A percentile compares a stretch with the other conserved stretches of the same genome.
These are phyloP conservation scores for Athripsodes cinereus DNA, from an alignment of 2,888 invertebrate genomes.

Conservation along the genomic window DNA sequence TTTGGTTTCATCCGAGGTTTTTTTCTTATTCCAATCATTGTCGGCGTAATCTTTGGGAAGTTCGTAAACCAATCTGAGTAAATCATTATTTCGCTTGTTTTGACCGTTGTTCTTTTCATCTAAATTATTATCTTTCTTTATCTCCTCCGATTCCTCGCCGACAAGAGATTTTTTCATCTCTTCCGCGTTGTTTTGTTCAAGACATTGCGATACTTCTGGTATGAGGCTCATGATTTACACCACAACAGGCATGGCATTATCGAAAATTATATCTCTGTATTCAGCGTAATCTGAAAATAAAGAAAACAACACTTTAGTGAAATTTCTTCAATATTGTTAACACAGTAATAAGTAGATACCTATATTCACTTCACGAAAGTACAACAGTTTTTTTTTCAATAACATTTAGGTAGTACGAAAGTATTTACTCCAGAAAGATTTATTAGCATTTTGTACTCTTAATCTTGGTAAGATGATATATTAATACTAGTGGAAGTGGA, in stretches of 20 bases:
- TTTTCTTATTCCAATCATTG: conserved; percentile 34
- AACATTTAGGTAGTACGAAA: too few relatives aligned
- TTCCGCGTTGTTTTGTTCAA: not conserved
- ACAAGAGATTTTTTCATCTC: not conserved
- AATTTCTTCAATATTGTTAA: too few relatives aligned
- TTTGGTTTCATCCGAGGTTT: conserved; percentile 8
- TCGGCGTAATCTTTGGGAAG: conserved; percentile 41
- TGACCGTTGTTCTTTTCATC: not conserved
- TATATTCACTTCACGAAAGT: too few relatives aligned
- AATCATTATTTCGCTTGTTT: conserved; percentile 31
- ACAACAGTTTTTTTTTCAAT: too few relatives aligned
- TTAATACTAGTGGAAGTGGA: too few relatives aligned
- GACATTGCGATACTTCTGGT: not conserved
- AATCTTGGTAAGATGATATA: too few relatives aligned
- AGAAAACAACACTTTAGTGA: not conserved
- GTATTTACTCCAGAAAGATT: too few relatives aligned
- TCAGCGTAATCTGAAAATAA: not conserved
- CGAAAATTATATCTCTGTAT: not conserved
- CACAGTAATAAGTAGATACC: too few relatives aligned
- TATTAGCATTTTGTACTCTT: too few relatives aligned
- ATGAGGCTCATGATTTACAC: not conserved
- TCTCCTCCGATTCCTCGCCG: not conserved
- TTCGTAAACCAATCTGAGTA: conserved; percentile 48
- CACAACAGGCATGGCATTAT: not conserved
- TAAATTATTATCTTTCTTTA: not conserved